phyloP scores from a whole-genome alignment of 2,113 vertebrate species.

The Benitochromis conjunctus region DNA sequence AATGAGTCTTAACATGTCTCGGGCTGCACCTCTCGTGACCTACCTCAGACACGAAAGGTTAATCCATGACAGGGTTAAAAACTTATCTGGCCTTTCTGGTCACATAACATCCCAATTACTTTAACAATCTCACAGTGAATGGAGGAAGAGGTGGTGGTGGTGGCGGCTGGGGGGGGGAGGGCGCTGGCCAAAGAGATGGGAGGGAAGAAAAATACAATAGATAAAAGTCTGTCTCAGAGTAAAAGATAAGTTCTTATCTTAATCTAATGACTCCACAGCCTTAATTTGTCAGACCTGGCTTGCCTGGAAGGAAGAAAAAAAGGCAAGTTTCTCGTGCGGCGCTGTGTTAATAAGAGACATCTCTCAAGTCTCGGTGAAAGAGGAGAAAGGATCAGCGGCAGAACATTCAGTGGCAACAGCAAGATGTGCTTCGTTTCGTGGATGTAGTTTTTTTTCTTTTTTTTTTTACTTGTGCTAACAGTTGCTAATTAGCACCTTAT shows the following conservation, averaged over 20 bases:
- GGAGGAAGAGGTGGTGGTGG: neutral
- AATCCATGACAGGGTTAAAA: constrained; percentile 74
- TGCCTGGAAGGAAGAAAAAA: constrained; percentile 70
- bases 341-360: constrained; percentile 84
- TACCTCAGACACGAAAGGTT: constrained; percentile 57
- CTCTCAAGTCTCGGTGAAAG: constrained; percentile 85
- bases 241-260: constrained; percentile 98
- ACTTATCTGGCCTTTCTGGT: constrained; percentile 65
- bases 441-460: constrained; percentile 30
- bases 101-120: constrained; percentile 91
- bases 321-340: constrained; percentile 79
- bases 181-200: constrained; percentile 13
- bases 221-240: constrained; percentile 92
- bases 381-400: constrained; percentile 78
- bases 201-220: constrained; percentile 82
- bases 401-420: constrained; percentile 80
- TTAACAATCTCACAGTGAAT: constrained; percentile 74
- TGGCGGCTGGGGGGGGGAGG: neutral
- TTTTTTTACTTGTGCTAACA: constrained; percentile 68
- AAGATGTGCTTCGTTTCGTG: constrained; percentile 81
- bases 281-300: constrained; percentile 96
- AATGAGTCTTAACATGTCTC: constrained; percentile 68
- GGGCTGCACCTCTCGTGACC: constrained; percentile 52
- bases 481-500: constrained; percentile 80
- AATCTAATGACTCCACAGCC: constrained; percentile 95